Evolutionary conservation across 2,113 vertebrate genomes (phyloP), one percentile per base, ranked within the genome.

Genomic region (Neolamprologus tretocephalus): DNA sequence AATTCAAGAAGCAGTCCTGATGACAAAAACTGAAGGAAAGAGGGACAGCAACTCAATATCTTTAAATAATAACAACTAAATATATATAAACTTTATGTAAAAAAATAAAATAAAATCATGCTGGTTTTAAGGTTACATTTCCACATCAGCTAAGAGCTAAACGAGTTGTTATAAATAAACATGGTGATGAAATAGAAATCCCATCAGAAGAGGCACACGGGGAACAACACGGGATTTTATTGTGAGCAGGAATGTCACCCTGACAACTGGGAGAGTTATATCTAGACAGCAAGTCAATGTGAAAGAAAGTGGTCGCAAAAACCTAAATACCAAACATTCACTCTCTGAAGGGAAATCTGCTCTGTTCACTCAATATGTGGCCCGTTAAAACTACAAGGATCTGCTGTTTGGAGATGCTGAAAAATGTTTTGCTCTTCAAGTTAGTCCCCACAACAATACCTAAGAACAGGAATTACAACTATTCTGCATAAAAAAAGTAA

Each of bases 221-320:
- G 90, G 89, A 78, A 63, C 63, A 71, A 91, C 61, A 35, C 5
- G 66, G 45, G 81, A 53, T 21, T 87, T 85, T 63, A 86, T 82
- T 17, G 7, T 82, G 58, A 83, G 21, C 21, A 87, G 87, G 88
- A 94, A 93, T 92, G 91, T 90, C 87, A 49, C 87, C 92, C 63
- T 49, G 89, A 94, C 93, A 94, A 91, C 91, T 95, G 94, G 45
- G 75, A 89, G 90, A 75, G 83, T 92, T 94, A 94, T 55, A 92
- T 94, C 82, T 89, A 90, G 90, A 93, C 66, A 81, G 21, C 40
- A 86, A 7, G 37, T 63, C 23, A 57, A 84, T 0, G 26, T 45
- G 61, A 91, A 87, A 84, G 87, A 94, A 94, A 95, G 88, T 91
- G 75, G 84, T 63, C 17, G 80, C 35, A 90, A 90, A 93, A 92